phyloP scores from a whole-genome alignment of 2,888 invertebrate genomes.

The Mesodorylaimus sp. region DNA sequence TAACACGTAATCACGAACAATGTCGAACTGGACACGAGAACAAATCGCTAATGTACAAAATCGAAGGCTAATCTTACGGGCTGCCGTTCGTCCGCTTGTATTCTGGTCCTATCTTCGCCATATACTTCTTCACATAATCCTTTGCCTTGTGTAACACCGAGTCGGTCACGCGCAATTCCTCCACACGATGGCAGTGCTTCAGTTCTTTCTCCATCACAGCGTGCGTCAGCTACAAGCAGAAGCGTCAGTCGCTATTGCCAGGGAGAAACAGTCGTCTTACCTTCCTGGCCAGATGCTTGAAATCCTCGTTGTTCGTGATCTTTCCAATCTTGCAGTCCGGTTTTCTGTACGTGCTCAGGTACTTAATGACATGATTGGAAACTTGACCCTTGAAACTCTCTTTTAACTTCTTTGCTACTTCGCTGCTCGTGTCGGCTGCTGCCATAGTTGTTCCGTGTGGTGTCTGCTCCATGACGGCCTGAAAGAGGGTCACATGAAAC shows the following conservation, averaged over 20 bases:
- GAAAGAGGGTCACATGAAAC: no score
- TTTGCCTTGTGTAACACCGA: conserved; percentile 82
- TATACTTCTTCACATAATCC: conserved; percentile 83
- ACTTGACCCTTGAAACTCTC: conserved; percentile 59
- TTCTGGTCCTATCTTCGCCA: conserved; percentile 72
- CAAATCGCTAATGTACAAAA: no score
- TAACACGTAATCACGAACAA: no score
- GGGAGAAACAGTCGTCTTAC: conserved; percentile 16
- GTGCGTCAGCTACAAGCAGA: conserved; percentile 58
- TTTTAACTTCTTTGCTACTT: conserved; percentile 49
- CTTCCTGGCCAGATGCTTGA: conserved; percentile 79
- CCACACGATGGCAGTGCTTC: conserved; percentile 53
- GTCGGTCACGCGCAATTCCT: conserved; percentile 66
- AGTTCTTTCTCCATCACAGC: conserved; percentile 84
- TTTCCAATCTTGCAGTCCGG: conserved; percentile 61
- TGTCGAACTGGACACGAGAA: no score
- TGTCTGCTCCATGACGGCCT: no score
- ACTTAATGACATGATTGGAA: conserved; percentile 57
- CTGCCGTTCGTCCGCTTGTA: conserved; percentile 35
- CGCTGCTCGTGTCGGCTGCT: conserved; percentile 38
- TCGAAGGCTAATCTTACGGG: no score
- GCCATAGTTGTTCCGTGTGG: conserved; percentile 30
- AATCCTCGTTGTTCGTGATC: conserved; percentile 72
- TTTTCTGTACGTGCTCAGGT: conserved; percentile 68
- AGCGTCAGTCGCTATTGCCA: conserved; percentile 1